Conservation (phyloP, 2,113 vertebrate genomes). For the Melanotaenia duboulayi region DNA sequence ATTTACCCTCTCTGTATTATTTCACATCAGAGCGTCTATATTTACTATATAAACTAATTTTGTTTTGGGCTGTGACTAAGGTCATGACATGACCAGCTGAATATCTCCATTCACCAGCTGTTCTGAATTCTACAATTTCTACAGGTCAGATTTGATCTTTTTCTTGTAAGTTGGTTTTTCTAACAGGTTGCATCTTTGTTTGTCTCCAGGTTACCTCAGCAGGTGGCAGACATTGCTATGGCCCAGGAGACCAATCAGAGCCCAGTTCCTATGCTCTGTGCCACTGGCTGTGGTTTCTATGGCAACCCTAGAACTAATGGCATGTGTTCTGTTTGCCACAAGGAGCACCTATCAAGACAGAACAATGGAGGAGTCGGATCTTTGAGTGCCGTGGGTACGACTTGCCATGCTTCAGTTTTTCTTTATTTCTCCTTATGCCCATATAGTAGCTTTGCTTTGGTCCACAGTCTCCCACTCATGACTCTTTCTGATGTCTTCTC, state of each 20-base stretch:
- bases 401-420: conserved; percentile 7
- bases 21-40: no score
- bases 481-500: not conserved
- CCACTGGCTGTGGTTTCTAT: conserved; percentile 90
- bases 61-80: no score
- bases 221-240: conserved; percentile 77
- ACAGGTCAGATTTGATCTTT: not conserved
- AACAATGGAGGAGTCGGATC: conserved; percentile 87
- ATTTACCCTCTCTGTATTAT: no score
- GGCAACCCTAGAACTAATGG: conserved; percentile 90
- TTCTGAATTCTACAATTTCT: no score
- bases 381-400: conserved; percentile 81
- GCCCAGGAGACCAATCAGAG: conserved; percentile 92
- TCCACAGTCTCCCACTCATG: not conserved
- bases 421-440: not conserved
- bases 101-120: no score
- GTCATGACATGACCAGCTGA: no score
- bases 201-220: conserved; percentile 48
- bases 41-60: no score
- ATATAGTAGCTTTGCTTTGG: not conserved
- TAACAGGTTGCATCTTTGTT: conserved; percentile 16
- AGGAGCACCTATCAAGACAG: conserved; percentile 89
- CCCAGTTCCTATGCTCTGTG: conserved; percentile 87
- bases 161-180: not conserved
- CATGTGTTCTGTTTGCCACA: conserved; percentile 93